phyloP scores from a whole-genome alignment of 2,797 vertebrate genomes.

The Periophthalmus magnuspinnatus region DNA sequence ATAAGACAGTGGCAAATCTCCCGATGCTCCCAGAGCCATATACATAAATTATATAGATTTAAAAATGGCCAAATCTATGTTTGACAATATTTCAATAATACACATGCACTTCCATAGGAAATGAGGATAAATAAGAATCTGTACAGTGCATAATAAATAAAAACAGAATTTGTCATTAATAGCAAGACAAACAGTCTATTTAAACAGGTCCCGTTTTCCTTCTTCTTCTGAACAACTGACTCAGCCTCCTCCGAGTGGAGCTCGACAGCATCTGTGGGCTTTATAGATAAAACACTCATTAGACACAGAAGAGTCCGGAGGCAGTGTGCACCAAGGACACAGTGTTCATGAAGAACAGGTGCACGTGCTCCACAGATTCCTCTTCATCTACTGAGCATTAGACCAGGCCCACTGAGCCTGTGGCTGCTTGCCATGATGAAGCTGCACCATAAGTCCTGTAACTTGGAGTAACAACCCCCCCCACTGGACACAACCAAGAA shows the following conservation, averaged over 20 bases:
- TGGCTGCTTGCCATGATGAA: constrained; percentile 41
- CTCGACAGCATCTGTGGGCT: constrained; percentile 59
- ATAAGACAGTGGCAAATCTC: background rate
- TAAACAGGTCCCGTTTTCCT: constrained; percentile 38
- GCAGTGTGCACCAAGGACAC: constrained; percentile 13
- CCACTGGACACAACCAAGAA: constrained; percentile 10
- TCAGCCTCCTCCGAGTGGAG: constrained; percentile 37
- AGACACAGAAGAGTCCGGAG: constrained; percentile 19
- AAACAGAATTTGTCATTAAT: background rate
- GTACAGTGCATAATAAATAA: constrained; percentile 38
- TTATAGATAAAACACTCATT: constrained; percentile 44
- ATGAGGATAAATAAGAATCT: constrained; percentile 27
- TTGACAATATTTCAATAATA: background rate
- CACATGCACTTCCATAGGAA: background rate
- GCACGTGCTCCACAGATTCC: constrained; percentile 21
- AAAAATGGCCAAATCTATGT: background rate
- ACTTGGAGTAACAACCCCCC: constrained; percentile 10
- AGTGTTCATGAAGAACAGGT: constrained; percentile 44
- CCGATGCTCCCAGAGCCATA: background rate
- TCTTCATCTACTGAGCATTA: constrained; percentile 39
- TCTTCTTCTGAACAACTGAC: constrained; percentile 61
- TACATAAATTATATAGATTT: background rate
- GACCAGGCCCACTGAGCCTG: constrained; percentile 28
- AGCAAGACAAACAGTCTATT: constrained; percentile 10
- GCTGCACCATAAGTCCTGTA: constrained; percentile 1